Evolutionary conservation across 2,888 invertebrate species (phyloP).

Genomic region (Temnothorax rugatulus): DNA sequence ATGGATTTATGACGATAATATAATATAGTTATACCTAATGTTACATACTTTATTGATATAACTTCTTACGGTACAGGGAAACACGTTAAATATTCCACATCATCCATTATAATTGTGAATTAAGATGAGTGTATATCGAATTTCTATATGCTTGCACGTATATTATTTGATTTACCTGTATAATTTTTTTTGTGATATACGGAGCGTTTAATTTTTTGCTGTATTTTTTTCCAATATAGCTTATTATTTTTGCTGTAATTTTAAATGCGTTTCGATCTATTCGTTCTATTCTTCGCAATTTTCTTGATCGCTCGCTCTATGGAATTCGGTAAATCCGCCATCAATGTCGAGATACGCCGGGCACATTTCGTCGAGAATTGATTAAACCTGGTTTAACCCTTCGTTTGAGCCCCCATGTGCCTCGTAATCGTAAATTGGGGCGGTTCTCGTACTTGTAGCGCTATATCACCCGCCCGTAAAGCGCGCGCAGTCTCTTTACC

Average conservation of each 20-base stretch:
- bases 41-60: neutral
- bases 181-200: neutral
- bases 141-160: neutral
- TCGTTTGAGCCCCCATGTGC: slow-evolving; percentile 70
- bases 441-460: slow-evolving; percentile 62
- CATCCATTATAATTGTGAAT: neutral
- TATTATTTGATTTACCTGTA: neutral
- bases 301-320: slow-evolving; percentile 6
- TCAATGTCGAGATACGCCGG: slow-evolving; percentile 51
- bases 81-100: neutral
- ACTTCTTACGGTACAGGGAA: neutral
- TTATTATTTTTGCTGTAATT: neutral
- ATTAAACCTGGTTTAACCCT: slow-evolving; percentile 78
- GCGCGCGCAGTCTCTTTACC: slow-evolving; percentile 53
- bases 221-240: neutral
- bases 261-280: neutral
- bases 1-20: neutral
- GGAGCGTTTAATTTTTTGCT: neutral
- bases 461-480: slow-evolving; percentile 52
- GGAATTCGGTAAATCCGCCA: slow-evolving; percentile 34
- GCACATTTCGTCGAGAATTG: slow-evolving; percentile 73
- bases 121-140: neutral
- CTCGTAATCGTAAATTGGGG: slow-evolving; percentile 79
- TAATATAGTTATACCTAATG: neutral
- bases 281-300: neutral